Evolutionary conservation across 1,140 invertebrate genomes (phyloP), one percentile per base, ranked within the genome.

Genomic region (Trissolcus basalis): DNA sequence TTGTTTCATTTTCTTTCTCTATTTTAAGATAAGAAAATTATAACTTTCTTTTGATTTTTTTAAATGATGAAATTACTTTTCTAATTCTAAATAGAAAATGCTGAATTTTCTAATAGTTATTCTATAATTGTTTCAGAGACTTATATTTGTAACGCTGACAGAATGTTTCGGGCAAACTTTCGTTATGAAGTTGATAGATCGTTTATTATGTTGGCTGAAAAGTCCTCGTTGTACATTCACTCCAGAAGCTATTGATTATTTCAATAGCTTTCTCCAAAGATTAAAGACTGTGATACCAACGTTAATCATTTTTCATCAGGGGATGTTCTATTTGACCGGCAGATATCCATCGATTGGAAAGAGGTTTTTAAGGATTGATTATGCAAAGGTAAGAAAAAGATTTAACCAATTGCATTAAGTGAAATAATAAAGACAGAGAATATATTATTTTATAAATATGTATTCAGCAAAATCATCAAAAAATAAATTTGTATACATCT

Each of bases 281-380:
- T 50, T 85, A n/a, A 80, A 68, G n/a, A 61, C 47, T 12, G 55
- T 80, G 16, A 78, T 88, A 80, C 86, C 87, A n/a, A 45, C 83
- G 12, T 35, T 87, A 4, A 81, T 85, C 64, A 45, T 87, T 13
- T 50, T 83, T n/a, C 87, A 89, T 60, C 81, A 83, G 54, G 85
- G 85, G 50, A 55, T 89, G 12, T 89, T 89, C 80, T 84, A 89
- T 47, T 77, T 86, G 12, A 84, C 72, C 69, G 87, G 87, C 8
- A 80, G 69, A 67, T 87, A 87, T 56, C 84, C 87, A 9, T 86
- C 83, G 16, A 49, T 87, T 36, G 82, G 86, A 13, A 84, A 78
- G 65, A 82, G 87, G 80, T 16, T 87, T 6, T 73, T 85, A 35
- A 71, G 75, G 11, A 65, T 89, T 44, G 84, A 89, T 76, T 86